phyloP scores from a whole-genome alignment of 2,888 invertebrate species.

The Calameuta filiformis region DNA sequence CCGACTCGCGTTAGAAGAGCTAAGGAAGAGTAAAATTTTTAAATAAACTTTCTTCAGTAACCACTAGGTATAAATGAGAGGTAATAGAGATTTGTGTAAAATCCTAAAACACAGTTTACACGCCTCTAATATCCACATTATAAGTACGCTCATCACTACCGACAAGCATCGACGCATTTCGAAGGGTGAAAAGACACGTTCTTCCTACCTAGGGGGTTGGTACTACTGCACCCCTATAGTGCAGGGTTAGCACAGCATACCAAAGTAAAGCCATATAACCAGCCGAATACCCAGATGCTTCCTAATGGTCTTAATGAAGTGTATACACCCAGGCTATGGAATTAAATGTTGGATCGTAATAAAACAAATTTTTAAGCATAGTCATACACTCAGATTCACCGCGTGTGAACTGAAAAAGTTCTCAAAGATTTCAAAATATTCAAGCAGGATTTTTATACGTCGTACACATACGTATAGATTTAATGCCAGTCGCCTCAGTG shows the following conservation, averaged over 20 bases:
- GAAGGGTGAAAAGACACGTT: slow-evolving; percentile 18
- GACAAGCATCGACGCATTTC: slow-evolving; percentile 12
- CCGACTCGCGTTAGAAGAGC: neutral
- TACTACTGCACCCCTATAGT: neutral
- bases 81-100: neutral
- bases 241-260: neutral
- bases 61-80: neutral
- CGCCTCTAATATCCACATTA: neutral
- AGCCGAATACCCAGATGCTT: slow-evolving; percentile 52
- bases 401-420: slow-evolving; percentile 57
- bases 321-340: slow-evolving; percentile 56
- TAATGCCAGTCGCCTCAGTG: slow-evolving; percentile 4
- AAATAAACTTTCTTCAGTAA: neutral
- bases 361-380: slow-evolving; percentile 66
- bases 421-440: neutral
- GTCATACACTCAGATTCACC: slow-evolving; percentile 64
- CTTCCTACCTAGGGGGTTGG: slow-evolving; percentile 7
- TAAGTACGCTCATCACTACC: slow-evolving; percentile 16
- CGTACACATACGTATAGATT: slow-evolving; percentile 1
- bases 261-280: neutral
- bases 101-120: neutral
- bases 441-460: neutral
- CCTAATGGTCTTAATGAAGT: slow-evolving; percentile 65
- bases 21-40: neutral
- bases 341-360: slow-evolving; percentile 49